phyloP scores from a whole-genome alignment of 2,797 vertebrate species.

The Enoplosus armatus region DNA sequence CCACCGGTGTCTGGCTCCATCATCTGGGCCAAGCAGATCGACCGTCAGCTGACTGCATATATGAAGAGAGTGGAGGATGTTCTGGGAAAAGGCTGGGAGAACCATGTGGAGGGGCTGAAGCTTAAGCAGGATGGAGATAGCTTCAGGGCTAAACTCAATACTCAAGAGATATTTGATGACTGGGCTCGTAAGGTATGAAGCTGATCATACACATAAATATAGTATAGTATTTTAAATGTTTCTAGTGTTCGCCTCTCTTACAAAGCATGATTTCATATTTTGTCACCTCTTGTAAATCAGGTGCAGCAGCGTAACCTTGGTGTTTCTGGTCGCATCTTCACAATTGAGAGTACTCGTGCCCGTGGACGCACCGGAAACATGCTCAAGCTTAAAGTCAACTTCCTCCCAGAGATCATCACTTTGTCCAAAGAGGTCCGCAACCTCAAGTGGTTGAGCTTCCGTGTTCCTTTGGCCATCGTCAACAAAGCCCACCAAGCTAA shows the following conservation, averaged over 20 bases:
- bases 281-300: conserved; percentile 45
- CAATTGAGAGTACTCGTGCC: conserved; percentile 95
- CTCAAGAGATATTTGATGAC: conserved; percentile 99
- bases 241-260: not conserved
- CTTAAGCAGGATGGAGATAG: conserved; percentile 99
- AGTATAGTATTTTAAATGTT: not conserved
- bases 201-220: not conserved
- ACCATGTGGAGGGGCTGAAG: conserved; percentile 98
- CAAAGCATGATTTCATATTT: not conserved
- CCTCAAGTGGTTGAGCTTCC: conserved; percentile 99
- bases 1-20: conserved; percentile 98
- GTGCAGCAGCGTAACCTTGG: conserved; percentile 98
- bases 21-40: conserved; percentile 99
- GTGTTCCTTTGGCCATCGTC: conserved; percentile 96
- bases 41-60: conserved; percentile 97
- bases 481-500: conserved; percentile 99
- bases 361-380: conserved; percentile 94
- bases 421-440: conserved; percentile 99
- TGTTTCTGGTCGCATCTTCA: conserved; percentile 97
- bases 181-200: conserved; percentile 94
- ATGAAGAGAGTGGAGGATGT: conserved; percentile 99
- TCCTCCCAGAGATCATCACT: conserved; percentile 98
- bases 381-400: conserved; percentile 98
- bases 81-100: conserved; percentile 99
- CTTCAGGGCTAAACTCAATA: conserved; percentile 99